Base-by-base conservation (phyloP, 2,888 invertebrate genomes). In the Anorthoa munda region DNA sequence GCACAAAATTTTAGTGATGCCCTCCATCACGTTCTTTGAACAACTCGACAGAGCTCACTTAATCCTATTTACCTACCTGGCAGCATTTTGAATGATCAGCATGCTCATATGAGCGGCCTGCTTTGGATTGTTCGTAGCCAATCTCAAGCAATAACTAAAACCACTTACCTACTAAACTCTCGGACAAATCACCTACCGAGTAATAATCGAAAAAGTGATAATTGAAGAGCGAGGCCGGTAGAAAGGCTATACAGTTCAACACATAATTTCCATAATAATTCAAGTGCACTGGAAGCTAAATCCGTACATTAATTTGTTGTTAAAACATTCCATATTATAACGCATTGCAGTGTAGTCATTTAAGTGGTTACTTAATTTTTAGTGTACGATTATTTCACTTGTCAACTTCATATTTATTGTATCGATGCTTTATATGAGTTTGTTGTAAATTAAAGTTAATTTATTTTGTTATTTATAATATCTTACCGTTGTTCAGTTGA, bases 311-410 rank as follows among this genome's bases (percentile, higher is more conserved):
- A 72, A 77, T 87, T 81, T 85, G 81, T 84, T 85, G 77, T 86
- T 86, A 68, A 89, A 84, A 93, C 93, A 93, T 93, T 93, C 93
- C 93, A 93, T 87, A 73, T 85, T 82, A 73, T 87, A 84, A 82
- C 69, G 73, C 75, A 72, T 64, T 67, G 60, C 81, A 78, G 23
- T 61, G 81, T 88, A 86, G 82, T 86, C 74, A 82, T 81, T 81
- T 77, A 77, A 85, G 85, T 84, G 81, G 83, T 81, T 84, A 79
- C 76, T 85, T 85, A 83, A 73, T 66, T 81, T 85, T 84, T 79
- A 78, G 66, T 68, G 70, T 81, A 80, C 55, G 12, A 75, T 79
- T 80, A 68, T 67, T 72, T 82, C 46, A 63, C 26, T 72, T 71
- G 58, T 68, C 66, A 50, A 64, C 61, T 68, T 68, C 63, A 59